Base-by-base conservation (phyloP, 2,113 vertebrate genomes). In the Spea multiplicata region DNA sequence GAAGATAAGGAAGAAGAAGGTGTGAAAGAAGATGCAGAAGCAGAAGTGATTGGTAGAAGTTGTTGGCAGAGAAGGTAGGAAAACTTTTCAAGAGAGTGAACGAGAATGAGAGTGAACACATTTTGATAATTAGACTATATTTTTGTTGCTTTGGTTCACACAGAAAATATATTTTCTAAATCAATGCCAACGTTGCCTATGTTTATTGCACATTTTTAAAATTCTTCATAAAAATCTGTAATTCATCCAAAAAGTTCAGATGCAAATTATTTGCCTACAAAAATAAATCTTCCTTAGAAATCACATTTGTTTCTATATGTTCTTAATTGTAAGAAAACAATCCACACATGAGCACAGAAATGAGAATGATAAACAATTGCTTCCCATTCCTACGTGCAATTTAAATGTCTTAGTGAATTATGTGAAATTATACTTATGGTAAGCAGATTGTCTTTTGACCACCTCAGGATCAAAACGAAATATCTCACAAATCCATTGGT, bases 391-490 rank as follows among this genome's bases (percentile, higher is more conserved):
- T 59, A 55, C 59, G 55, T 62, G 75, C 48, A 70, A 77, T 77
- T 77, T 77, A 62, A 14, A 69, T 62, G 75, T 71, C 75, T 77
- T 17, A 50, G 12, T 77, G 75, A 61, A 77, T 77, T 77, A 77
- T 9, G 45, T 70, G 46, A 48, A 59, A 77, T 71, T 61, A 71
- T 62, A 49, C 66, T 77, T 71, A 77, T 77, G 70, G 59, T 62
- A 62, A 62, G 75, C 75, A 77, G 75, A 77, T 77, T 71, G 66
- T 71, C 66, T 71, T 70, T 48, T 77, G 66, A 77, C 75, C 75
- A 71, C 75, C 75, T 59, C 55, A 9, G 17, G 70, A 77, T 59
- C 66, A 77, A 70, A 77, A 70, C 47, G 70, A 77, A 77, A 61
- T 70, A 46, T 45, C 65, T 77, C 57, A 44, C 46, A 77, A 61